Base-by-base conservation (phyloP, 2,888 invertebrate genomes). In the Achlya flavicornis region DNA sequence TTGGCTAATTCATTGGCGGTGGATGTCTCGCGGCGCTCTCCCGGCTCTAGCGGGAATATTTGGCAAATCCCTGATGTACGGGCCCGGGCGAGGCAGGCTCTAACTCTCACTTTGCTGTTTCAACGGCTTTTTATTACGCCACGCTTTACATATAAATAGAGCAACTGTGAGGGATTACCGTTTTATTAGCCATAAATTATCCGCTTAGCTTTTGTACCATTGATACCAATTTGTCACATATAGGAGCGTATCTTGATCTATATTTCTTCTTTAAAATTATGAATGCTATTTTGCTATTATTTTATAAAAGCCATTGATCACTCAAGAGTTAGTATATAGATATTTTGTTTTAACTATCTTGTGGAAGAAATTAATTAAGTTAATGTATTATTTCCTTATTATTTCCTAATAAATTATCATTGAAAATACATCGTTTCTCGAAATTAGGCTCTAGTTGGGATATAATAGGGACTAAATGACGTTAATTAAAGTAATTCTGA, bases 1-100 rank as follows among this genome's bases (percentile, higher is more conserved):
- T 92, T 89, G 88, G 89, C 89, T 91, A 91, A 92, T 92, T 91
- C 90, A 89, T 91, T 88, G 91, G 84, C 85, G 83, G 84, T 83
- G 83, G 86, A 85, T 85, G 71, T 81, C 79, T 77, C 76, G 78
- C 78, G 81, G 73, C 72, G 79, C 71, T 68, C 68, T 64, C 71
- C 19, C 72, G 75, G 76, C 69, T 77, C 69, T 69, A 65, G 74
- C 71, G 72, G 74, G 78, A 84, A 86, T 86, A 84, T 87, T 87
- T 82, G 81, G 75, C 79, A 84, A 87, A 90, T 87, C 88, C 88
- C 82, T 82, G 82, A 88, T 79, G 85, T 83, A 83, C 80, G 76
- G 73, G 73, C 75, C 61, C 53, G 19, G 19, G 19, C 53, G 61
- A 14, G 46, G 66, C 72, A 66, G 26, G 73, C 71, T 70, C 75